Evolutionary conservation across 2,113 vertebrate genomes (phyloP), one percentile per base, ranked within the genome.

Genomic region (Pholis gunnellus): DNA sequence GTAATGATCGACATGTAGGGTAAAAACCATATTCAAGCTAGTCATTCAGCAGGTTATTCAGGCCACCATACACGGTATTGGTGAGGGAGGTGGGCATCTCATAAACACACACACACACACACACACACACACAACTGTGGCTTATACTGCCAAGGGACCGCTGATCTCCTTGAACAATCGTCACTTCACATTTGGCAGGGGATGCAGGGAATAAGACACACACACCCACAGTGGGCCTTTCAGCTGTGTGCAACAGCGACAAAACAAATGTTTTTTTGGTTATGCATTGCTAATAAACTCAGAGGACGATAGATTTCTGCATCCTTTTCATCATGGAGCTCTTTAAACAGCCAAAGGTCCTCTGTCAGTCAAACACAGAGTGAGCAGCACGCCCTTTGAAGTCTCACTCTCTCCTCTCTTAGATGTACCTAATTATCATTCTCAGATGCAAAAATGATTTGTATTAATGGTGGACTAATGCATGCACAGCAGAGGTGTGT

Each of bases 371-470:
- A 88, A 80, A 90, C 82, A 87, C 82, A 64, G 52, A 85, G 73
- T 79, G 88, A 88, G 85, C 88, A 36, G 83, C 73, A 10, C 56
- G 27, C 73, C 87, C 94, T 95, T 94, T 95, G 93, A 95, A 95
- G 94, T 93, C 90, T 88, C 83, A 81, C 82, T 89, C 87, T 86
- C 85, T 86, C 36, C 54, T 87, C 91, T 91, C 87, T 92, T 88
- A 91, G 88, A 91, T 92, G 83, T 91, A 52, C 80, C 92, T 92
- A 78, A 93, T 94, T 95, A 93, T 87, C 91, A 95, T 95, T 91
- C 91, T 84, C 85, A 70, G 56, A 90, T 90, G 89, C 85, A 90
- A 90, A 92, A 91, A 89, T 79, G 50, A 94, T 94, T 91, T 88
- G 89, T 93, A 92, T 91, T 93, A 94, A 94, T 93, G 77, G 82